These are phyloP conservation scores for Pteruthius melanotis DNA, from an alignment of 2,113 vertebrate genomes.

Conservation along the genomic window DNA sequence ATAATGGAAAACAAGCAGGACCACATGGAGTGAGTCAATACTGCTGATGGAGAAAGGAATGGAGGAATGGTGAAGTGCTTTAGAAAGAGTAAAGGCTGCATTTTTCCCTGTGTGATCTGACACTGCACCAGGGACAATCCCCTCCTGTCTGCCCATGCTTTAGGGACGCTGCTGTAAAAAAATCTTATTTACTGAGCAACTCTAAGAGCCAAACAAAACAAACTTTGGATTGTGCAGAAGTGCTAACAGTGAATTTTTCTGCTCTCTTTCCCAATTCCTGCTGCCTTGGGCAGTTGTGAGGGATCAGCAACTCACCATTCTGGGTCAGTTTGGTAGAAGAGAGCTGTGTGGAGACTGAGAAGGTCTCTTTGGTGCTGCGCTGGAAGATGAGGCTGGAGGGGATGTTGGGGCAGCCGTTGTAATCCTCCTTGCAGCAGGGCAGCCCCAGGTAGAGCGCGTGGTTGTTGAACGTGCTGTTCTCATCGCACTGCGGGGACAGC, in stretches of 20 bases:
- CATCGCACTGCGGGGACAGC: constrained; percentile 82
- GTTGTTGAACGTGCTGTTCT: constrained; percentile 94
- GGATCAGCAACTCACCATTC: constrained; percentile 78
- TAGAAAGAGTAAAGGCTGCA: neutral
- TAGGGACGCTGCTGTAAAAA: neutral
- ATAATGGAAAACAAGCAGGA: neutral
- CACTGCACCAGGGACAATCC: neutral
- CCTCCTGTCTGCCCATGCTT: neutral
- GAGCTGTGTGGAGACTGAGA: constrained; percentile 92
- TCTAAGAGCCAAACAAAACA: neutral
- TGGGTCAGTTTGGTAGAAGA: constrained; percentile 97
- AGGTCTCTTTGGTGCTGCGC: constrained; percentile 92
- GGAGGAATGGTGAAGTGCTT: neutral
- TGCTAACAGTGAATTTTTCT: neutral
- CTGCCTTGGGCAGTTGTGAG: neutral
- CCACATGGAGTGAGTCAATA: neutral
- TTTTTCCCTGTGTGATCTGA: neutral
- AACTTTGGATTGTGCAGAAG: neutral
- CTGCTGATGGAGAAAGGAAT: neutral
- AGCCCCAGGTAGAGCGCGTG: constrained; percentile 93
- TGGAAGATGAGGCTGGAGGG: constrained; percentile 93
- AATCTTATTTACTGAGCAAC: neutral
- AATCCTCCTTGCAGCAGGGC: constrained; percentile 95
- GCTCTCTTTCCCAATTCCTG: neutral
- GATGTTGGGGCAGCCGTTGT: constrained; percentile 89